Conservation (phyloP, 1,140 invertebrate genomes). For the Pentalonia nigronervosa region DNA sequence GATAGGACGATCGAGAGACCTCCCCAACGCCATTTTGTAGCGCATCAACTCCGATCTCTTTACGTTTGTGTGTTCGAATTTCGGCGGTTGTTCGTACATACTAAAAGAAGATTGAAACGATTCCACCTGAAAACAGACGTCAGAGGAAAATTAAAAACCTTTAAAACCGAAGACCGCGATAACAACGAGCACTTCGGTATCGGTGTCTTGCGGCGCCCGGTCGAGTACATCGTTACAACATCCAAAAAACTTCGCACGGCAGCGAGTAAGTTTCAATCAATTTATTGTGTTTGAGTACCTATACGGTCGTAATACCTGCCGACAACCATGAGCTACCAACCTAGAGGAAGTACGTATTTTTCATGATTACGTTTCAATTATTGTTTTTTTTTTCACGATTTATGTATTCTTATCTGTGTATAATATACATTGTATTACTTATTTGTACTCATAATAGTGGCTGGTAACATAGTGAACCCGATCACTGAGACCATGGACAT, state of each 20-base stretch:
- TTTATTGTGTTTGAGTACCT: background rate
- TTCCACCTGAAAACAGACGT: background rate
- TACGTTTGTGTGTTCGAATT: background rate
- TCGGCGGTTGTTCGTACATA: background rate
- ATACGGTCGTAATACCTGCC: background rate
- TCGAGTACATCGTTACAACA: background rate
- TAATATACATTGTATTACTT: background rate
- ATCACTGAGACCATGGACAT: conserved; percentile 47
- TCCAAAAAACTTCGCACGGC: background rate
- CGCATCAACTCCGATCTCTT: background rate
- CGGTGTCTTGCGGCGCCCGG: background rate
- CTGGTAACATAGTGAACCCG: conserved; percentile 37
- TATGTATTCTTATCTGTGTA: background rate
- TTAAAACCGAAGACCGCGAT: background rate
- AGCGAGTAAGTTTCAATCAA: background rate
- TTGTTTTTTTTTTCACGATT: background rate
- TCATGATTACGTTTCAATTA: background rate
- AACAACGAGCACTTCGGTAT: background rate
- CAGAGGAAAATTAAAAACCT: background rate
- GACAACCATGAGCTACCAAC: conserved; percentile 41
- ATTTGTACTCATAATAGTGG: background rate
- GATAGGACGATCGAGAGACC: background rate
- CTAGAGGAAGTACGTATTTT: conserved; percentile 41
- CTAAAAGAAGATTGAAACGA: background rate
- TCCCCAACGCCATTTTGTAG: background rate